Conservation (phyloP, 1,140 invertebrate genomes). For the Penaeus indicus region DNA sequence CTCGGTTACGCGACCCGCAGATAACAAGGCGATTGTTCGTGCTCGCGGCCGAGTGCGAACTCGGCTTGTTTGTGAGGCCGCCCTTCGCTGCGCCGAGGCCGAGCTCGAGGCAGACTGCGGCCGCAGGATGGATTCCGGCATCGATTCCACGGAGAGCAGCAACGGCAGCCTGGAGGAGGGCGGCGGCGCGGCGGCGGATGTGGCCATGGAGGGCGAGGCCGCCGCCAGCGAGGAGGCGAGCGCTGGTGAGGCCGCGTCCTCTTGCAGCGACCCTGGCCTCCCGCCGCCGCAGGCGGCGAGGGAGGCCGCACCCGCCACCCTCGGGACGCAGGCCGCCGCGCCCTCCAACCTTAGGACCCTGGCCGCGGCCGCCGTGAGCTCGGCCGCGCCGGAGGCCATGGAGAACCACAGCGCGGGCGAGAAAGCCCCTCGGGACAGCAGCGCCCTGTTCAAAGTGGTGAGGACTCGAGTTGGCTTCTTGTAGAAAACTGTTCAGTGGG, state of each 20-base stretch:
- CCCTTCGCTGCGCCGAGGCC: too few relatives aligned
- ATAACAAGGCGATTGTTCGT: too few relatives aligned
- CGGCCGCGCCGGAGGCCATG: too few relatives aligned
- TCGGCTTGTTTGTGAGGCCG: too few relatives aligned
- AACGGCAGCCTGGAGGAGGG: slow-evolving; percentile 42
- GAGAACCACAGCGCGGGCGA: too few relatives aligned
- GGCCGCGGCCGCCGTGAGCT: not conserved
- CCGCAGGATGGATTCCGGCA: slow-evolving; percentile 48
- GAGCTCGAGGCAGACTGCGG: not conserved
- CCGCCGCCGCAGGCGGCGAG: not conserved
- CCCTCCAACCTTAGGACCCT: not conserved
- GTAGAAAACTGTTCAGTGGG: not conserved
- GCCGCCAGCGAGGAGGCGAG: not conserved
- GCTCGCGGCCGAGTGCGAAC: too few relatives aligned
- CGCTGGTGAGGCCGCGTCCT: not conserved
- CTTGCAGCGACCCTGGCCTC: not conserved
- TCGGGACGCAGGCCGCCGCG: too few relatives aligned
- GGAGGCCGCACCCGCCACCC: not conserved
- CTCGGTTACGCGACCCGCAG: too few relatives aligned
- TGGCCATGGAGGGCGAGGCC: slow-evolving; percentile 18
- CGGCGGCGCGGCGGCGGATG: not conserved
- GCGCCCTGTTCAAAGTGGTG: not conserved
- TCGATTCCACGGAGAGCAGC: slow-evolving; percentile 55
- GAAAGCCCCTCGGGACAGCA: not conserved
- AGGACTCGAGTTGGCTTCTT: not conserved